phyloP scores from a whole-genome alignment of 2,888 invertebrate genomes.

The Xestia xanthographa region DNA sequence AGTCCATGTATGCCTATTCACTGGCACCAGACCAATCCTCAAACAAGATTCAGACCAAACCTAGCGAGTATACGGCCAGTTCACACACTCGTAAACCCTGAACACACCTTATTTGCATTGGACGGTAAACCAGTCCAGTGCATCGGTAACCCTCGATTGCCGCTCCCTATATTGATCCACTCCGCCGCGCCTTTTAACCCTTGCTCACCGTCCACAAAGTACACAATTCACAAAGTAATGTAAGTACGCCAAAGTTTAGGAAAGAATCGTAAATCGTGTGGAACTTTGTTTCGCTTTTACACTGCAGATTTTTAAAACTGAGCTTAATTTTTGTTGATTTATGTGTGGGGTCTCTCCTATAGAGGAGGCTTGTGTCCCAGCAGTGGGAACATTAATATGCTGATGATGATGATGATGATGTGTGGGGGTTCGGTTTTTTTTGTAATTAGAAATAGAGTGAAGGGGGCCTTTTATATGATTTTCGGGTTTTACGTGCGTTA shows the following conservation, averaged over 20 bases:
- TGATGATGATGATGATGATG: too few relatives aligned
- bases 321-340: slow-evolving; percentile 43
- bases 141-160: slow-evolving; percentile 45
- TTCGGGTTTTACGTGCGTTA: neutral
- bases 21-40: slow-evolving; percentile 16
- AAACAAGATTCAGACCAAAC: slow-evolving; percentile 14
- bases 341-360: too few relatives aligned
- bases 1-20: neutral
- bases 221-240: slow-evolving; percentile 32
- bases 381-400: too few relatives aligned
- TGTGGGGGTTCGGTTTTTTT: slow-evolving; percentile 1
- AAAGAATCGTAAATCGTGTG: slow-evolving; percentile 52
- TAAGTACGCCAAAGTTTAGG: slow-evolving; percentile 25
- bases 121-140: slow-evolving; percentile 43
- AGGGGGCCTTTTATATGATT: neutral
- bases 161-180: slow-evolving; percentile 56
- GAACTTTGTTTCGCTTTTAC: slow-evolving; percentile 51
- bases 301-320: slow-evolving; percentile 20
- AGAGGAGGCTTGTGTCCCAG: too few relatives aligned
- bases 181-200: slow-evolving; percentile 54
- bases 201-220: slow-evolving; percentile 38
- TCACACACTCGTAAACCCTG: neutral
- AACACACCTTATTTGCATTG: slow-evolving; percentile 45
- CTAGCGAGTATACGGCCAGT: neutral
- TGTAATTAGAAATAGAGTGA: neutral